These are phyloP conservation scores for Drusus annulatus DNA, from an alignment of 1,140 invertebrate genomes.

Conservation along the genomic window DNA sequence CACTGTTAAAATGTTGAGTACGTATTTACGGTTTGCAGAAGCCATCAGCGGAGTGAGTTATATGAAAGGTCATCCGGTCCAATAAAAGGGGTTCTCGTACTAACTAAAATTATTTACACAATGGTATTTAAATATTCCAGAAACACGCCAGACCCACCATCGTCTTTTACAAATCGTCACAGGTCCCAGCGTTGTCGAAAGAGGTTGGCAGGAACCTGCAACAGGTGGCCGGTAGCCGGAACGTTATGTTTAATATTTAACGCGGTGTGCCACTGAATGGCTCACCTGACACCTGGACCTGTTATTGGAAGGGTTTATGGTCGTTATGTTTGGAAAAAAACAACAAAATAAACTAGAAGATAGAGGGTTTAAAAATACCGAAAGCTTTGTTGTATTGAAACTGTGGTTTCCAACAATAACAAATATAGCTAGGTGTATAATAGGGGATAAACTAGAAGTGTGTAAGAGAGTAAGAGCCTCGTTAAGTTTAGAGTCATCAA, in stretches of 20 bases:
- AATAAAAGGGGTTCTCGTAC: neutral
- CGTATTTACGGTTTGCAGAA: neutral
- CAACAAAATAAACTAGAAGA: too few species aligned
- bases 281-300: neutral
- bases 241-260: conserved; percentile 41
- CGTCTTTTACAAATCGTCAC: neutral
- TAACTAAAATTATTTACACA: too few species aligned
- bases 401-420: too few species aligned
- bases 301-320: conserved; percentile 32
- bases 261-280: conserved; percentile 20
- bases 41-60: neutral
- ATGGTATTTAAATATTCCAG: neutral
- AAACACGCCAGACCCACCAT: neutral
- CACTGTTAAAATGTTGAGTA: too few species aligned
- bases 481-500: too few species aligned
- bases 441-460: too few species aligned
- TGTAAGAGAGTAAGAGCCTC: too few species aligned
- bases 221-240: conserved; percentile 11
- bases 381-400: too few species aligned
- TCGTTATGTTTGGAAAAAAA: neutral
- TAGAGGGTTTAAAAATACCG: too few species aligned
- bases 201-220: conserved; percentile 6
- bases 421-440: too few species aligned
- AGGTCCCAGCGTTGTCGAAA: neutral
- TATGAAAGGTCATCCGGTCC: neutral